These are phyloP conservation scores for Spodoptera littoralis DNA, from an alignment of 2,888 invertebrate species.

Conservation along the genomic window DNA sequence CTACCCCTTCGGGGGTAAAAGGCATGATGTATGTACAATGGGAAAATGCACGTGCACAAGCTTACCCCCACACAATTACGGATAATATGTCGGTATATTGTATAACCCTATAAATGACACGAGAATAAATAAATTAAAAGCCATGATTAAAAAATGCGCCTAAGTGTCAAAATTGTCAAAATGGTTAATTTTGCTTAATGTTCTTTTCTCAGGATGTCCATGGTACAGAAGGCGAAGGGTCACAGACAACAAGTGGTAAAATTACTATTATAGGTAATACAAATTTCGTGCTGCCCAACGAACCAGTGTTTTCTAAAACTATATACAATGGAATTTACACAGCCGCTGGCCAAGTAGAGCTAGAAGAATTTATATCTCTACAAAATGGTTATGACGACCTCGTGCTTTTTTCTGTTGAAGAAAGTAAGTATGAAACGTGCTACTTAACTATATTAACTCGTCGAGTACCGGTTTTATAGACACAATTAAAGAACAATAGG, in stretches of 20 bases:
- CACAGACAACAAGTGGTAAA: conserved; percentile 62
- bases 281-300: conserved; percentile 78
- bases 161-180: neutral
- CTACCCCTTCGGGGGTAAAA: too few species aligned
- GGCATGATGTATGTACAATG: too few species aligned
- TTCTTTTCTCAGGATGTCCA: conserved; percentile 76
- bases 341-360: conserved; percentile 60
- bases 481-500: too few species aligned
- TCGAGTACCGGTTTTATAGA: too few species aligned
- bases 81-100: too few species aligned
- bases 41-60: too few species aligned
- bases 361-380: conserved; percentile 69
- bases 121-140: too few species aligned
- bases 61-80: too few species aligned
- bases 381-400: conserved; percentile 73
- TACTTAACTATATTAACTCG: too few species aligned
- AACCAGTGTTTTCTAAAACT: conserved; percentile 79
- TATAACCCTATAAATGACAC: too few species aligned
- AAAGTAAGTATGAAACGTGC: conserved; percentile 65
- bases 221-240: conserved; percentile 67
- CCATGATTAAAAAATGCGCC: too few species aligned
- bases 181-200: neutral
- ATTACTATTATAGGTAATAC: conserved; percentile 75
- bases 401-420: conserved; percentile 73
- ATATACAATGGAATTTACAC: conserved; percentile 82